phyloP scores from a whole-genome alignment of 2,888 invertebrate species.

The Drosophila vallismaia region DNA sequence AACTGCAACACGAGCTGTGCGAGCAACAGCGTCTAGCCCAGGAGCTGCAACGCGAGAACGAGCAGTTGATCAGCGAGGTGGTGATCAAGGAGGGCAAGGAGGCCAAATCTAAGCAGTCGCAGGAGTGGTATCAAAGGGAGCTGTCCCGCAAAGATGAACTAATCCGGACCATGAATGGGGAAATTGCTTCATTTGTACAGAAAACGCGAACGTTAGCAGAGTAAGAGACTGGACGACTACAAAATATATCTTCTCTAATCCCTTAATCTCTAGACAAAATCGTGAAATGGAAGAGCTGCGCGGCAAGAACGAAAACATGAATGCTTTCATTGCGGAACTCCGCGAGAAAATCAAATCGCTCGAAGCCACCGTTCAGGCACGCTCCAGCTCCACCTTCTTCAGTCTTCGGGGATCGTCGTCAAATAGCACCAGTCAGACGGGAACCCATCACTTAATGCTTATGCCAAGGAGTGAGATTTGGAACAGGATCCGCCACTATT shows the following conservation, averaged over 20 bases:
- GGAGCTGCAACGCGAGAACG: constrained; percentile 38
- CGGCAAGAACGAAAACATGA: not conserved
- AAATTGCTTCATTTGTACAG: constrained; percentile 20
- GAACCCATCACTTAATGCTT: not conserved
- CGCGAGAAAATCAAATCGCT: constrained; percentile 1
- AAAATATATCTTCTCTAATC: not conserved
- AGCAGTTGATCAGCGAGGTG: constrained; percentile 67
- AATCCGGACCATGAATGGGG: constrained; percentile 20
- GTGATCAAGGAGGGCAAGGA: constrained; percentile 36
- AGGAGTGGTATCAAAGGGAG: constrained; percentile 46
- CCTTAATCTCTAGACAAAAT: constrained; percentile 9
- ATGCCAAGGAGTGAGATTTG: not conserved
- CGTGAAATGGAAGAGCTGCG: constrained; percentile 24
- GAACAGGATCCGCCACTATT: not conserved
- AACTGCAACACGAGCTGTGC: constrained; percentile 56
- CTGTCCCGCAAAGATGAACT: constrained; percentile 49
- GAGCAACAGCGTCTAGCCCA: constrained; percentile 57
- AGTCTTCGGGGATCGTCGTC: not conserved
- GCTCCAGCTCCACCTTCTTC: not conserved
- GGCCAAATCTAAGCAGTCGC: constrained; percentile 30
- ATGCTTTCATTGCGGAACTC: constrained; percentile 4
- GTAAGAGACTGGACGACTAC: not conserved
- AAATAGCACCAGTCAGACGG: not conserved
- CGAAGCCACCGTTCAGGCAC: not conserved
- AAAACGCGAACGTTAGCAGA: not conserved